Base-by-base conservation (phyloP, 1,140 invertebrate genomes). In the Apis laboriosa region DNA sequence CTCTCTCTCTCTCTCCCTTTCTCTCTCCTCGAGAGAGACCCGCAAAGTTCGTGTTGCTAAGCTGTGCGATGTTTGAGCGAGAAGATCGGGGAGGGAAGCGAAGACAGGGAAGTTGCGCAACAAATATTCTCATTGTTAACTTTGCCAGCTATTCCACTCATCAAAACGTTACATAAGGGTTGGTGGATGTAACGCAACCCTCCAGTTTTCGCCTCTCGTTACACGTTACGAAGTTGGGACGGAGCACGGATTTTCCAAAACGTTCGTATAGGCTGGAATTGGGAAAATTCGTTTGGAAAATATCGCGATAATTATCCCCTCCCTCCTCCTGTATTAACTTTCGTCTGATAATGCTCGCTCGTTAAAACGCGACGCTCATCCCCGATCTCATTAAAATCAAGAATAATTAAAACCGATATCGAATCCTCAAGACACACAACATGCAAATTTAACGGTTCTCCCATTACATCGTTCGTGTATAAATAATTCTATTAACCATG, bases 61-160 rank as follows among this genome's bases (percentile, higher is more conserved):
- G 55, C 53, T 58, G 34, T 34, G 21, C 17, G 24, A 58, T 56
- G 71, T 73, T 73, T 73, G 71, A 73, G 58, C 53, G 28, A 15
- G 28, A 34, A 58, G 28, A 73, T 43, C 28, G 55, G 9, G 55
- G 55, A 7, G 1, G n/a, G 12, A 3, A 34, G 34, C 0, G 61
- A 1, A 9, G 5, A 11, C 21, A 19, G 28, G 9, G 17, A 73
- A 73, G 55, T 73, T 73, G 28, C 19, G 55, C 28, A 58, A 73
- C 71, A 73, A 73, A 73, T 58, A 73, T 58, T 73, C 55, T 43
- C 53, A 58, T 73, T 73, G 71, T 73, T 73, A 73, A 73, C 55
- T 58, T 73, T 43, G 71, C 53, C 11, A 73, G 71, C 55, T 28
- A 73, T 58, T 34, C 71, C 55, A 73, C 71, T 73, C 71, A 15